Percentiles rank a stretch among this genome's conserved stretches.
These are phyloP conservation scores for Cinclus mexicanus DNA, from an alignment of 2,113 vertebrate species.

Conservation along the genomic window DNA sequence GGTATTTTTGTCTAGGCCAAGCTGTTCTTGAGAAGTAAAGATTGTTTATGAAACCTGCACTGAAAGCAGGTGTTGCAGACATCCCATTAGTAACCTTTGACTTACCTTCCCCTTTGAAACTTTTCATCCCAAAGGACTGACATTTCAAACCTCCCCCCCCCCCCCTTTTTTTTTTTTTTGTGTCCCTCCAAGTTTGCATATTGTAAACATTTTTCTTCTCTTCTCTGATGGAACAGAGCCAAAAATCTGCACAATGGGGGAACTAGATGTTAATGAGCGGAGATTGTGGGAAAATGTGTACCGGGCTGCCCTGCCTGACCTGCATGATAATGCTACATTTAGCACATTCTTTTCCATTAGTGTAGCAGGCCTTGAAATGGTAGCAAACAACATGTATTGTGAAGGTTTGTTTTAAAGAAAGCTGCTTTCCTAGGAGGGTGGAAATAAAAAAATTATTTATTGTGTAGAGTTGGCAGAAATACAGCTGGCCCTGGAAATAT, in stretches of 20 bases:
- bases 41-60: conserved; percentile 52
- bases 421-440: conserved; percentile 38
- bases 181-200: conserved; percentile 61
- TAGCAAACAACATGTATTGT: conserved; percentile 62
- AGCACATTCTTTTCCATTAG: conserved; percentile 73
- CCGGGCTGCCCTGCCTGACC: conserved; percentile 67
- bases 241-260: conserved; percentile 69
- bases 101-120: conserved; percentile 60
- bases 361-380: conserved; percentile 54
- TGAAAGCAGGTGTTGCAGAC: conserved; percentile 66
- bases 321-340: conserved; percentile 73
- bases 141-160: conserved; percentile 30
- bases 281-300: conserved; percentile 74
- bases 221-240: conserved; percentile 60
- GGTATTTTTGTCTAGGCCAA: conserved; percentile 7
- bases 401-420: conserved; percentile 56
- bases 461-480: conserved; percentile 1
- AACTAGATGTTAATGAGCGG: conserved; percentile 72
- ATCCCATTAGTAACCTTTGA: conserved; percentile 66
- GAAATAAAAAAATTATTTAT: conserved; percentile 56
- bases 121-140: conserved; percentile 52
- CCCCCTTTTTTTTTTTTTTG: neutral
- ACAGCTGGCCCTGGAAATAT: conserved; percentile 27
- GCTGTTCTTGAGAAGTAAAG: conserved; percentile 38
- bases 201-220: conserved; percentile 69